Conservation (phyloP, 2,888 invertebrate species). For the Exocentrus adspersus region DNA sequence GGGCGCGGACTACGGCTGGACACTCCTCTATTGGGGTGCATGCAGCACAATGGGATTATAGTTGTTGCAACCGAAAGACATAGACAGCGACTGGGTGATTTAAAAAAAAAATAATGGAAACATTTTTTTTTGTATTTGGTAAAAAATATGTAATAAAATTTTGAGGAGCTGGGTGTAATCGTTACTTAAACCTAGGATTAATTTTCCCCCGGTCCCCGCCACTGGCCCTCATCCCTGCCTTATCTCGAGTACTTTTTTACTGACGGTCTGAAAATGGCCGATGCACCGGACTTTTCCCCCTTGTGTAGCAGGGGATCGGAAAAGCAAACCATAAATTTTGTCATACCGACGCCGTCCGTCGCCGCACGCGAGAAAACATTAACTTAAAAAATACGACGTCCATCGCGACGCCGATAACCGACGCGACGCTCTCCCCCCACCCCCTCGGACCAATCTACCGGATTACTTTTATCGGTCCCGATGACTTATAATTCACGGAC, state of each 20-base stretch:
- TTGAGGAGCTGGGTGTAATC: too few relatives aligned
- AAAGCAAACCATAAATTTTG: conserved; percentile 52
- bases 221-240: conserved; percentile 27
- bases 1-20: conserved; percentile 56
- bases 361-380: conserved; percentile 51
- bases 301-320: conserved; percentile 46
- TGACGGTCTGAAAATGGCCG: conserved; percentile 24
- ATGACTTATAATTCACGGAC: conserved; percentile 30
- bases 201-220: too few relatives aligned
- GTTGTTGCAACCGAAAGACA: background rate
- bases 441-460: conserved; percentile 40
- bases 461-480: conserved; percentile 41
- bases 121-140: too few relatives aligned
- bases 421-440: conserved; percentile 5
- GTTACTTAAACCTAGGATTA: too few relatives aligned
- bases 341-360: conserved; percentile 45
- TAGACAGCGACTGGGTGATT: conserved; percentile 9
- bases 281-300: conserved; percentile 42
- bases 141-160: too few relatives aligned
- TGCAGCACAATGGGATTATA: conserved; percentile 47
- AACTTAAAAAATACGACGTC: conserved; percentile 53
- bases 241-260: conserved; percentile 35
- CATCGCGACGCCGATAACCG: conserved; percentile 52
- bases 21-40: conserved; percentile 55
- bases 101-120: too few relatives aligned